Conservation (phyloP, 2,113 vertebrate species). For the Gopherus evgoodei region DNA sequence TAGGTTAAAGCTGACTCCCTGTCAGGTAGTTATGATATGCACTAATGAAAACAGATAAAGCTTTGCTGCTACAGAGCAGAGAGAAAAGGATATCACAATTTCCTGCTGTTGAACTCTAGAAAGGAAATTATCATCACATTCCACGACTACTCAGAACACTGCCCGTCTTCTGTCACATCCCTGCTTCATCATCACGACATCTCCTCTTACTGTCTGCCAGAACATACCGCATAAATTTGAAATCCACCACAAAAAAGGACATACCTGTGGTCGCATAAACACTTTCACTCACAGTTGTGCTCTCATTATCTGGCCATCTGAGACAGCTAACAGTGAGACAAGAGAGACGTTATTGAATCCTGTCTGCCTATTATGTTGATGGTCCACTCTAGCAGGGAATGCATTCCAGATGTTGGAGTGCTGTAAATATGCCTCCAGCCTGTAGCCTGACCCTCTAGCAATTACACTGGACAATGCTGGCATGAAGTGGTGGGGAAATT, state of each 20-base stretch:
- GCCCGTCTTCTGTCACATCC: fast-evolving
- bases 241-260: constrained; percentile 18
- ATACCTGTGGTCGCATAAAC: constrained; percentile 72
- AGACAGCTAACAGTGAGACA: constrained; percentile 74
- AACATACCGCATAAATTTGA: constrained; percentile 25
- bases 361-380: constrained; percentile 62
- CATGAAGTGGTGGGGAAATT: not conserved
- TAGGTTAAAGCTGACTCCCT: constrained; percentile 2
- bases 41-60: constrained; percentile 5
- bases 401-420: constrained; percentile 89
- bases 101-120: not conserved
- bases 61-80: not conserved
- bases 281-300: constrained; percentile 78
- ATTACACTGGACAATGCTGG: constrained; percentile 64
- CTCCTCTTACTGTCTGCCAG: constrained; percentile 7
- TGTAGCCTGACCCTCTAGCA: constrained; percentile 35
- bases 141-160: not conserved
- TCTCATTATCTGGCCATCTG: constrained; percentile 80
- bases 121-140: not conserved
- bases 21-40: not conserved
- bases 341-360: constrained; percentile 68
- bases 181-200: fast-evolving
- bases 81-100: not conserved
- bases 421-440: constrained; percentile 52
- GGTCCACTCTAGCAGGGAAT: constrained; percentile 69